These are phyloP conservation scores for Oscheius myriophilus DNA, from an alignment of 2,888 invertebrate genomes.

Conservation along the genomic window DNA sequence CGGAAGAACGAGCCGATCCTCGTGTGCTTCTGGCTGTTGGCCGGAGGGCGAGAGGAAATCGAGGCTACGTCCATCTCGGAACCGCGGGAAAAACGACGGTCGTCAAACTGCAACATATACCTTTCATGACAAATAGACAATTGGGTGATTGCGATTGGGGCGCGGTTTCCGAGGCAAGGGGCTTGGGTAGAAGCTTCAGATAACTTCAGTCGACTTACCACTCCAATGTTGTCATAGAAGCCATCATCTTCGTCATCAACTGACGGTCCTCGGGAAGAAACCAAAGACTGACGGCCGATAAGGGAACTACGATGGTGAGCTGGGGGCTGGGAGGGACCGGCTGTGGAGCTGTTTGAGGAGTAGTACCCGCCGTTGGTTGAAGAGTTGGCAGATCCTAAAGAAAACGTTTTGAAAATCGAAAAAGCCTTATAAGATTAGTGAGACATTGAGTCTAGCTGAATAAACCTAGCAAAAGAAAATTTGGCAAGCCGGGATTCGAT, in stretches of 20 bases:
- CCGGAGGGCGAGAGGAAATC: slow-evolving; percentile 59
- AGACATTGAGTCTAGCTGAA: too few relatives aligned
- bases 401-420: too few relatives aligned
- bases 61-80: slow-evolving; percentile 59
- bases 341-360: slow-evolving; percentile 56
- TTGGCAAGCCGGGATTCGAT: too few relatives aligned
- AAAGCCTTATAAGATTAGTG: neutral
- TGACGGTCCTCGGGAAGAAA: slow-evolving; percentile 57
- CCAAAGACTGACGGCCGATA: slow-evolving; percentile 51
- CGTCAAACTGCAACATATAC: slow-evolving; percentile 50
- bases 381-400: slow-evolving; percentile 57
- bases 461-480: too few relatives aligned
- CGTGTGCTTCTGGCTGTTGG: slow-evolving; percentile 42
- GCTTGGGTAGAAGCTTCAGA: neutral
- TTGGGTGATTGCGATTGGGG: neutral
- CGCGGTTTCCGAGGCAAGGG: too few relatives aligned
- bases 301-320: slow-evolving; percentile 46
- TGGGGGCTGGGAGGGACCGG: slow-evolving; percentile 44
- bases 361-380: slow-evolving; percentile 64
- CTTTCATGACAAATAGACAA: neutral
- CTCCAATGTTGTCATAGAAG: slow-evolving; percentile 67
- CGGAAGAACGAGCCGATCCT: slow-evolving; percentile 65
- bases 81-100: slow-evolving; percentile 57
- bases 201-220: slow-evolving; percentile 46
- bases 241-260: slow-evolving; percentile 65